Base-by-base conservation (phyloP, 2,113 vertebrate species). In the Podilymbus podiceps region DNA sequence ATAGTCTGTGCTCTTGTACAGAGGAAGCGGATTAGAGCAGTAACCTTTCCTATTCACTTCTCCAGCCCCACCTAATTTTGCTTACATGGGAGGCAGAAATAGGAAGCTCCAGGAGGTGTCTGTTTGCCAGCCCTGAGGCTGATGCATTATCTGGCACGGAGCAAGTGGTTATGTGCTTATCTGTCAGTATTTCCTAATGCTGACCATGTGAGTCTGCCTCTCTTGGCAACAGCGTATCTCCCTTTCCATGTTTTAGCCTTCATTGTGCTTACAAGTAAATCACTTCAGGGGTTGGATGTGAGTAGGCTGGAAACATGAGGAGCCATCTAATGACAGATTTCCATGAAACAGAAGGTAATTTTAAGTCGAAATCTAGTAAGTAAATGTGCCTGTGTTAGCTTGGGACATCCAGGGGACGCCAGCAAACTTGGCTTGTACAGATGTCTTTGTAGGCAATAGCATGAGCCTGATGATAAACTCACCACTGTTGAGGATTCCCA, bases 61-160 rank as follows among this genome's bases (percentile, higher is more conserved):
- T 89, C 30, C 71, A 85, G 81, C 71, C 71, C 38, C 63, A 69
- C 89, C 59, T 91, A 77, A 66, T 62, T 38, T 80, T 1, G 2
- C 49, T 73, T 47, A 6, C 31, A 66, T 12, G 74, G 74, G 77
- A 87, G 31, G 76, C 89, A 88, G 77, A 33, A 96, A 2, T 59
- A 30, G 88, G 91, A 90, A 93, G 71, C 89, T 96, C 78, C 85
- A 91, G 94, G 88, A 93, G 85, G 83, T 92, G 93, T 76, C 50
- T 89, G 21, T 49, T 85, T 93, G 91, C 94, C 93, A 96, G 93
- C 84, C 71, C 85, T 0, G 23, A 66, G 74, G 78, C 85, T 95
- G 93, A 95, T 93, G 91, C 46, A 20, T 95, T 85, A 59, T 44
- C 85, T 94, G 91, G 91, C 89, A 79, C 2, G 0, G 31, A 89